Base-by-base conservation (phyloP, 2,797 vertebrate genomes). In the Eulemur mongoz region DNA sequence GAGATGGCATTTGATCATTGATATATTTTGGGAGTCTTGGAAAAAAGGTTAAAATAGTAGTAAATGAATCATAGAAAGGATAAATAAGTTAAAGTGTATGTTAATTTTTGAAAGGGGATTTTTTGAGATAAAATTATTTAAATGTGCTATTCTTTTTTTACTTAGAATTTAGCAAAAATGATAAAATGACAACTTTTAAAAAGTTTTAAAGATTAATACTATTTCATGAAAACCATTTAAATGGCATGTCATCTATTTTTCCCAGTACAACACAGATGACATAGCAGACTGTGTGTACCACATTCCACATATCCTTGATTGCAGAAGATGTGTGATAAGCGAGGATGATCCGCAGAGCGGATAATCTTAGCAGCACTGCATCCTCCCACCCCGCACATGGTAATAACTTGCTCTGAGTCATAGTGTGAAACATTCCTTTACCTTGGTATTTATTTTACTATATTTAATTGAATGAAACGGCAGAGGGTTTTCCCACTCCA, bases 151-250 rank as follows among this genome's bases (percentile, higher is more conserved):
- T 88, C 27, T 72, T 75, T 83, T 92, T 87, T 91, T 81, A 67
- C 63, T 90, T 78, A 76, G 25, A 83, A 70, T 84, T 89, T 93
- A 67, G 78, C 65, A 43, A 54, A 95, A 89, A 83, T 35, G 5
- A 43, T 65, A 27, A 91, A 50, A 73, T 52, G 86, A 40, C 5
- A 79, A 14, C 18, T 45, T 81, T 79, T 32, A 90, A 76, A 45
- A 59, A 65, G 78, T 80, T 82, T 94, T 94, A 91, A 88, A 94
- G 75, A 73, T 90, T 54, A 79, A 95, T 88, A 93, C 67, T 76
- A 52, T 63, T 52, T 32, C 9, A 50, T 48, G 18, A 89, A 95
- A 81, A 59, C 92, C 14, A 7, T 91, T 90, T 75, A 52, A 52
- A 27, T 57, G 61, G 65, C 5, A 30, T 5, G 6, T 65, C 91